A percentile compares a stretch with the other conserved stretches of the same genome.
These are phyloP conservation scores for Radopholus similis DNA, from an alignment of 1,140 invertebrate species.

Conservation along the genomic window DNA sequence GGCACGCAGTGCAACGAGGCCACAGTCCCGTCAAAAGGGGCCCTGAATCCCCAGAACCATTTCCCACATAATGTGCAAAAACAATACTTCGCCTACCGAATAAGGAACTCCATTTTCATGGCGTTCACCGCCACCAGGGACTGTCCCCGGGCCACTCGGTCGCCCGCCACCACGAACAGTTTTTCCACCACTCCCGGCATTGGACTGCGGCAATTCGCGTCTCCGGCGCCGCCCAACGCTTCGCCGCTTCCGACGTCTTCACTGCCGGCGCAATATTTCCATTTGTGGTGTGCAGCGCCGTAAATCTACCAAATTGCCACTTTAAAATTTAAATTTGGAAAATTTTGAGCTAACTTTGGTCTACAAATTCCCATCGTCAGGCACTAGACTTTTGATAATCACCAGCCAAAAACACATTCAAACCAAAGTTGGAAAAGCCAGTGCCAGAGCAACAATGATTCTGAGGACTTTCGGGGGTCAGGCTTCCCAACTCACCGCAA, in stretches of 20 bases:
- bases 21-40: constrained; percentile 44
- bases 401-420: background rate
- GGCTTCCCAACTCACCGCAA: constrained; percentile 14
- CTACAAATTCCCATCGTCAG: background rate
- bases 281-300: constrained; percentile 28
- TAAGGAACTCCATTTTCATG: constrained; percentile 92
- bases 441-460: too few species aligned
- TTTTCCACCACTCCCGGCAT: constrained; percentile 94
- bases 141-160: constrained; percentile 76
- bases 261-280: constrained; percentile 6
- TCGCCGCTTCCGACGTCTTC: constrained; percentile 30
- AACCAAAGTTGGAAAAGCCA: background rate
- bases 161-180: constrained; percentile 75
- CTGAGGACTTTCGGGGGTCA: too few species aligned
- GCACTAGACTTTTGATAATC: background rate
- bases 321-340: background rate
- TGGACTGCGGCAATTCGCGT: constrained; percentile 68
- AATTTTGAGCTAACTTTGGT: background rate
- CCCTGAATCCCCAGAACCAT: constrained; percentile 33
- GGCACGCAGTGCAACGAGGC: constrained; percentile 36
- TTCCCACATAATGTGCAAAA: background rate
- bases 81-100: constrained; percentile 30
- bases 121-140: constrained; percentile 84
- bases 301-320: constrained; percentile 30
- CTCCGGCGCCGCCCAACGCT: constrained; percentile 63